Evolutionary conservation across 2,113 vertebrate genomes (phyloP), one percentile per base, ranked within the genome.

Genomic region (Paramisgurnus dabryanus): DNA sequence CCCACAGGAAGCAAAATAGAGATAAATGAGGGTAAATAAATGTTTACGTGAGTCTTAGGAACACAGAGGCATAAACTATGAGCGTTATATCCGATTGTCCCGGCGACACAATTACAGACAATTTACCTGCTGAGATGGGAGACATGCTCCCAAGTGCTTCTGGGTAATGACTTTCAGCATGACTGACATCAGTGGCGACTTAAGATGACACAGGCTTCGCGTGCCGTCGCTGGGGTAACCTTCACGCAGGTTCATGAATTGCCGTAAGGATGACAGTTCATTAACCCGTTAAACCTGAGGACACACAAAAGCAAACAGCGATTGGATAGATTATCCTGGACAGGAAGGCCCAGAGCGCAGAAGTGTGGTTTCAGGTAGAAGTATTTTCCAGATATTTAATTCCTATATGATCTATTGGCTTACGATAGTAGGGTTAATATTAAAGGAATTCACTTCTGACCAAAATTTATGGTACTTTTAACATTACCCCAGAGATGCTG

Each of bases 101-200:
- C 75, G 50, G 50, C 71, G 57, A 82, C 79, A 74, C 76, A 79
- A 82, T 85, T 82, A 85, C 49, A 40, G 58, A 22, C 41, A 27
- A 85, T 85, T 82, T 82, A 85, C 65, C 66, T 82, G 65, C 9
- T 22, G 66, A 79, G 76, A 73, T 40, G n/a, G 69, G 72, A 85
- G 69, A 22, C 22, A 69, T 78, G 64, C 69, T 83, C 79, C 71
- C 58, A 61, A 68, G 70, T 74, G 81, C 63, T 81, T 87, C 85
- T 82, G 79, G 79, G 66, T 87, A 87, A 86, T 86, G 83, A 74
- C 82, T 82, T 85, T 85, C 82, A 80, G 68, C 60, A 58, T 85
- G 83, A 87, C 49, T 86, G 86, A 78, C 85, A 81, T 68, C 17
- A 18, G 7, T n/a, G 65, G 78, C 58, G 67, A 86, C 83, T 76